phyloP scores from a whole-genome alignment of 2,113 vertebrate genomes.

The Muscicapa adusta region DNA sequence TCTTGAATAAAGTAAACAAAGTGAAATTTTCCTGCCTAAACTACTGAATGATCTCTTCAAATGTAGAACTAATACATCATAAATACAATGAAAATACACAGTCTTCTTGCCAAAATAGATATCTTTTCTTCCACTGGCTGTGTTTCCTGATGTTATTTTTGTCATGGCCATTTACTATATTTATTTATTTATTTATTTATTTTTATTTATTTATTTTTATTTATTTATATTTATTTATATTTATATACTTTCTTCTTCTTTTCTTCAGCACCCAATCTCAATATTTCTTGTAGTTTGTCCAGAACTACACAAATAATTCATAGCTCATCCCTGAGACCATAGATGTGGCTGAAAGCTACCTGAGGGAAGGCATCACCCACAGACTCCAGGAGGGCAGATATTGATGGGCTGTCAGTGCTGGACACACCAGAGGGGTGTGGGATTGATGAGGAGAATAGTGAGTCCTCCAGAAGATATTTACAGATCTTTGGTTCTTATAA shows the following conservation, averaged over 20 bases:
- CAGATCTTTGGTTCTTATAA: background rate
- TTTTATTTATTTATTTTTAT: too few species aligned
- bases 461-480: background rate
- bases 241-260: background rate
- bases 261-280: background rate
- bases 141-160: background rate
- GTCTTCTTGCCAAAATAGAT: background rate
- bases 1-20: background rate
- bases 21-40: background rate
- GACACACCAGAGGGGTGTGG: background rate
- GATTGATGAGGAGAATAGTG: background rate
- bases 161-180: background rate
- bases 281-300: background rate
- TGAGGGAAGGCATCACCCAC: background rate
- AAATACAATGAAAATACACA: background rate
- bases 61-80: background rate
- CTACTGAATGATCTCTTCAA: background rate
- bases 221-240: too few species aligned
- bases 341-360: background rate
- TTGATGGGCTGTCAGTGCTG: background rate
- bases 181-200: too few species aligned
- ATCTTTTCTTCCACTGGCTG: background rate
- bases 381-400: background rate
- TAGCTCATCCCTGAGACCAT: background rate
- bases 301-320: conserved; percentile 27